Evolutionary conservation across 2,113 vertebrate species (phyloP).

Genomic region (Morone saxatilis): DNA sequence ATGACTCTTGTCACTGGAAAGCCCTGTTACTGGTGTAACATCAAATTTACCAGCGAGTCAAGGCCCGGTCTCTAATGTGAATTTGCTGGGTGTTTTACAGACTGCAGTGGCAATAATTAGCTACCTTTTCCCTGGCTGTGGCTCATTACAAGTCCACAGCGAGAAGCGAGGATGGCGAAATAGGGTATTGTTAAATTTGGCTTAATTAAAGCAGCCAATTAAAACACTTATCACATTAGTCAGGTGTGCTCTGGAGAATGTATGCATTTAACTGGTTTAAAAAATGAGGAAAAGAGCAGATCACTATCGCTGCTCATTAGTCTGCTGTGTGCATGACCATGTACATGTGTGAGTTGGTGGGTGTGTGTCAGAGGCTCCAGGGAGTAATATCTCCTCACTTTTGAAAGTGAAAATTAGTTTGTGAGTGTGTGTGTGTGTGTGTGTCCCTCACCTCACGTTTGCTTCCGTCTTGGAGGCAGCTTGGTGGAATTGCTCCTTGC

Average conservation of each 20-base stretch:
- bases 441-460: slow-evolving; percentile 87
- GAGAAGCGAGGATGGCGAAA: slow-evolving; percentile 56
- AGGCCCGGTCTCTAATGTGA: slow-evolving; percentile 42
- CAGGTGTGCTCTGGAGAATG: slow-evolving; percentile 68
- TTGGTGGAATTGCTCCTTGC: slow-evolving; percentile 90
- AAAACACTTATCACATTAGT: slow-evolving; percentile 74
- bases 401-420: slow-evolving; percentile 51
- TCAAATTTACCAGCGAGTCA: slow-evolving; percentile 31
- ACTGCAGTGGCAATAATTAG: slow-evolving; percentile 62
- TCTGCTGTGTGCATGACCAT: slow-evolving; percentile 29
- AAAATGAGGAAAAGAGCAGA: slow-evolving; percentile 68
- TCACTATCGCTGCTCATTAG: slow-evolving; percentile 62
- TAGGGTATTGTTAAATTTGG: slow-evolving; percentile 67
- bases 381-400: slow-evolving; percentile 52
- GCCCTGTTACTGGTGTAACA: slow-evolving; percentile 19
- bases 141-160: slow-evolving; percentile 66
- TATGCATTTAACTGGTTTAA: slow-evolving; percentile 62
- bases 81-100: slow-evolving; percentile 49
- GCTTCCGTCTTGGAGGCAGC: slow-evolving; percentile 87
- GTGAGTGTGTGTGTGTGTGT: not conserved
- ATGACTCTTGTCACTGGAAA: not conserved
- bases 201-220: slow-evolving; percentile 79
- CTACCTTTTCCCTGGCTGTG: slow-evolving; percentile 49
- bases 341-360: slow-evolving; percentile 15
- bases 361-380: slow-evolving; percentile 34